Conservation (phyloP, 1,140 invertebrate species). For the Pectinophora gossypiella region DNA sequence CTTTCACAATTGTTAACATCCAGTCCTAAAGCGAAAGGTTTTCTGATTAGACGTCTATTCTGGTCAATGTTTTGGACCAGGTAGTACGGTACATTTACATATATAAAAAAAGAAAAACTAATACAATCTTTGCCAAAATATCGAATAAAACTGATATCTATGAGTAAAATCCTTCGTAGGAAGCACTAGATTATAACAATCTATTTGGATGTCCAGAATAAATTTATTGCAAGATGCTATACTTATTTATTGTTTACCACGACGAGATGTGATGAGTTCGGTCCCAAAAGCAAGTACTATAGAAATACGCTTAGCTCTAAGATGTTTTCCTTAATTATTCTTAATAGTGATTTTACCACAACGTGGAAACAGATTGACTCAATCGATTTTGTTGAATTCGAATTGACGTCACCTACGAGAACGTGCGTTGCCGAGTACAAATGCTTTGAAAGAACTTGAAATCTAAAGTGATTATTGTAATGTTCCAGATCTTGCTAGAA, state of each 20-base stretch:
- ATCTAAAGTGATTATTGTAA: no score
- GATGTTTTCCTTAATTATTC: no score
- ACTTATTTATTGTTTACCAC: conserved; percentile 15
- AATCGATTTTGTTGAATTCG: no score
- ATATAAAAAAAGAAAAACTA: no score
- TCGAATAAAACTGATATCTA: neutral
- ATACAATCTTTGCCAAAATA: neutral
- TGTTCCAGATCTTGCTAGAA: conserved; percentile 86
- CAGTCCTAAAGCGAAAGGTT: neutral
- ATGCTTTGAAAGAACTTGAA: no score
- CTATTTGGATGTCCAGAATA: conserved; percentile 14
- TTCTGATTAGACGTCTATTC: neutral
- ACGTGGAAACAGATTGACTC: no score
- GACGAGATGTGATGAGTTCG: neutral
- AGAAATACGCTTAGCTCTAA: no score
- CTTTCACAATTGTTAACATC: neutral
- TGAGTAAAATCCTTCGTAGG: neutral
- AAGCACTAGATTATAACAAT: neutral
- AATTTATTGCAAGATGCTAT: conserved; percentile 27
- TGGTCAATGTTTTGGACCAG: neutral
- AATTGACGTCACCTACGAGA: no score
- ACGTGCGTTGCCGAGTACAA: no score
- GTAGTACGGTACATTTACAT: no score
- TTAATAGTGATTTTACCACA: no score
- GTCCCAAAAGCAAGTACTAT: neutral